A percentile compares a stretch with the other conserved stretches of the same genome.
These are phyloP conservation scores for Sphaerophoria taeniata DNA, from an alignment of 2,888 invertebrate genomes.

Conservation along the genomic window DNA sequence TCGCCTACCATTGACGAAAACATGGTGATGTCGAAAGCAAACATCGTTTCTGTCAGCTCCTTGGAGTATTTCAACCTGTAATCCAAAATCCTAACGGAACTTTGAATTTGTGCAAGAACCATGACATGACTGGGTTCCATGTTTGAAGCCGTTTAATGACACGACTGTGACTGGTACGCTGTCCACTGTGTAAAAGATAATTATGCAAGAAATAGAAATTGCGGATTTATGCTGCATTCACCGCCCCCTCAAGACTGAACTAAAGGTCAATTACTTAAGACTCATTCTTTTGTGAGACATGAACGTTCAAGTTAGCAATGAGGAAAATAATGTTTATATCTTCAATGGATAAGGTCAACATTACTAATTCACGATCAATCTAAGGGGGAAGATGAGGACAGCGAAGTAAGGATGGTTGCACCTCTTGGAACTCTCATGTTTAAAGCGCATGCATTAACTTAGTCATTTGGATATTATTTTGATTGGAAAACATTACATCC, in stretches of 20 bases:
- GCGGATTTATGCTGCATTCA: constrained; percentile 47
- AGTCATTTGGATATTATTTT: too few relatives aligned
- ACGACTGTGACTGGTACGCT: constrained; percentile 39
- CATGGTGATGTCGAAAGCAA: constrained; percentile 1
- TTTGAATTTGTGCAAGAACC: constrained; percentile 37
- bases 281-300: constrained; percentile 17
- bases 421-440: too few relatives aligned
- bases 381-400: too few relatives aligned
- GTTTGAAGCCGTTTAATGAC: constrained; percentile 21
- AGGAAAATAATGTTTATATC: constrained; percentile 38
- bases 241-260: constrained; percentile 29
- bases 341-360: constrained; percentile 38
- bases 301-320: constrained; percentile 29
- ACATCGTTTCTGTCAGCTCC: constrained; percentile 40
- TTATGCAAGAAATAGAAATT: constrained; percentile 54
- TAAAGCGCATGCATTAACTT: too few relatives aligned
- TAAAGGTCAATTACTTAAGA: constrained; percentile 50
- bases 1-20: background rate
- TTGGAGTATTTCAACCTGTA: constrained; percentile 22
- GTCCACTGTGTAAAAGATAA: constrained; percentile 42
- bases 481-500: too few relatives aligned
- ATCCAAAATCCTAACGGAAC: constrained; percentile 51
- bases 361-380: too few relatives aligned
- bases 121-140: constrained; percentile 26
- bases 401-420: too few relatives aligned